Evolutionary conservation across 2,113 vertebrate species (phyloP).

Genomic region (Oryzias melastigma): DNA sequence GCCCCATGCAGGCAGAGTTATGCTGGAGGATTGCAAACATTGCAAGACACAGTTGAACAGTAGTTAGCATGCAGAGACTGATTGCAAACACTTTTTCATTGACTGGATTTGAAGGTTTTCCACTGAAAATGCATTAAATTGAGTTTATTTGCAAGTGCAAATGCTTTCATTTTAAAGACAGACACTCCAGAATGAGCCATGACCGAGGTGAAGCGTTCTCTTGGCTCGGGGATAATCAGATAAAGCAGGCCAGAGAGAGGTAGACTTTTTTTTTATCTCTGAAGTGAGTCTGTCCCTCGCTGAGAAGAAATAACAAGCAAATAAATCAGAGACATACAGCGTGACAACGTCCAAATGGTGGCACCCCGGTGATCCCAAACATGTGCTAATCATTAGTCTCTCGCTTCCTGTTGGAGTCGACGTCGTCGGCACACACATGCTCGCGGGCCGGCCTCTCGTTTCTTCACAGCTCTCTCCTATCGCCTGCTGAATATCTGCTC

Average conservation of each 20-base stretch:
- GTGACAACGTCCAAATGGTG: slow-evolving; percentile 68
- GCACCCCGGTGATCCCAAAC: slow-evolving; percentile 67
- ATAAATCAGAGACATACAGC: slow-evolving; percentile 70
- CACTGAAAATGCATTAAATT: slow-evolving; percentile 4
- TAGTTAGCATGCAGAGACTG: slow-evolving; percentile 1
- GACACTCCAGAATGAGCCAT: slow-evolving; percentile 38
- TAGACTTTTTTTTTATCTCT: slow-evolving; percentile 26
- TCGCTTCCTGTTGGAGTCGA: slow-evolving; percentile 75
- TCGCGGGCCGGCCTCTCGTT: slow-evolving; percentile 37
- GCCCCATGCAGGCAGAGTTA: background rate
- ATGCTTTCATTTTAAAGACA: slow-evolving; percentile 29
- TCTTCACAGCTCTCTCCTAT: slow-evolving; percentile 19
- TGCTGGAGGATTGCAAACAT: slow-evolving; percentile 18
- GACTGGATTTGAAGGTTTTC: no score
- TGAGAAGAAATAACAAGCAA: slow-evolving; percentile 60
- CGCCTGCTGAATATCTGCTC: slow-evolving; percentile 13
- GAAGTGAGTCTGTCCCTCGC: slow-evolving; percentile 37
- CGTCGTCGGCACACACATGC: slow-evolving; percentile 70
- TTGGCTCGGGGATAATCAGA: slow-evolving; percentile 38
- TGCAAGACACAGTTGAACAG: background rate
- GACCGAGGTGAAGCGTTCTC: slow-evolving; percentile 37
- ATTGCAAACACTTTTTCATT: background rate
- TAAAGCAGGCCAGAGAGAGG: slow-evolving; percentile 29
- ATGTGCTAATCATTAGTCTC: slow-evolving; percentile 77
- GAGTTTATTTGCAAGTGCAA: background rate